These are phyloP conservation scores for Serilophus lunatus DNA, from an alignment of 2,113 vertebrate genomes.

Conservation along the genomic window DNA sequence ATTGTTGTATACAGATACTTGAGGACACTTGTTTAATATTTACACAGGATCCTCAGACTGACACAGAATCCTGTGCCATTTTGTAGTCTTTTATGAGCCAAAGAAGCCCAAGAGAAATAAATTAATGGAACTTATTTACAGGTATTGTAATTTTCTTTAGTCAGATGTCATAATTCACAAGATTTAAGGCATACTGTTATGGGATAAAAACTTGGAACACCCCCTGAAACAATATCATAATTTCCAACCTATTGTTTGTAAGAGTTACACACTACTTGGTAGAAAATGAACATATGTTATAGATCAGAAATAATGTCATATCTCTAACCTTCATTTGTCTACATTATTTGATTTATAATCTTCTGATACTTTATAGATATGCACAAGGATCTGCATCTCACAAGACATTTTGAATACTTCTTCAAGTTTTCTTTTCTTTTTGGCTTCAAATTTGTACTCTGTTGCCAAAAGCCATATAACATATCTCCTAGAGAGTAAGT, in stretches of 20 bases:
- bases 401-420: not conserved
- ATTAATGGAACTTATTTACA: not conserved
- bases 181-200: not conserved
- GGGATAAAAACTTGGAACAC: not conserved
- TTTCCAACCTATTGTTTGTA: not conserved
- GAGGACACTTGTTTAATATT: not conserved
- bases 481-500: not conserved
- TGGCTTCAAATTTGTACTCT: not conserved
- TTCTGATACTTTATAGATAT: not conserved
- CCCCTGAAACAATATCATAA: not conserved
- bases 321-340: not conserved
- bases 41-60: not conserved
- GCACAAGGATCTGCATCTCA: not conserved
- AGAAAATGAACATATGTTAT: not conserved
- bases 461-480: not conserved
- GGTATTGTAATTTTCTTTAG: accelerated
- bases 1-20: not conserved
- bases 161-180: not conserved
- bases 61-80: not conserved
- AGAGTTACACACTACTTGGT: not conserved
- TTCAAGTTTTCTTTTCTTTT: not conserved
- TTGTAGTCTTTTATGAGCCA: not conserved
- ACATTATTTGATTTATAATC: not conserved
- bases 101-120: not conserved
- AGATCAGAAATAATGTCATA: not conserved